phyloP scores from a whole-genome alignment of 2,113 vertebrate genomes.

The Dolichotis patagonum region DNA sequence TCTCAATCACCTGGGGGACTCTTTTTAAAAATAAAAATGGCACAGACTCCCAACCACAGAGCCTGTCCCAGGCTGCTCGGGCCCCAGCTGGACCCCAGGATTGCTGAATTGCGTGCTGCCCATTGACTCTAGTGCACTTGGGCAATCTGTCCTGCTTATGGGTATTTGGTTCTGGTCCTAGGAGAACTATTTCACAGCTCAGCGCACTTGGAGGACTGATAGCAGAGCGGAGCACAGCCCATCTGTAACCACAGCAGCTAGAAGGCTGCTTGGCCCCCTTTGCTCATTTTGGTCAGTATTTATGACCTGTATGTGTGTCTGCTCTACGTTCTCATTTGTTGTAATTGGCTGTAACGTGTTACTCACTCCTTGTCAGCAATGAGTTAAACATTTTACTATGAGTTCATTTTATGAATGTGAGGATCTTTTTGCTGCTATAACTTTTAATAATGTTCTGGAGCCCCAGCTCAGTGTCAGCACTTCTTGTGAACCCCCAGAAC shows the following conservation, averaged over 20 bases:
- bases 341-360: not conserved
- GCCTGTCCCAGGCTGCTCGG: accelerated
- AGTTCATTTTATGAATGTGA: not conserved
- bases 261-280: too few species aligned
- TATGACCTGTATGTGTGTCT: not conserved
- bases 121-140: not conserved
- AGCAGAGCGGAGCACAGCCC: not conserved
- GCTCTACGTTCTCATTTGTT: not conserved
- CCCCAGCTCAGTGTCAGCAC: not conserved
- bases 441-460: not conserved
- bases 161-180: not conserved
- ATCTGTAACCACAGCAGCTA: not conserved
- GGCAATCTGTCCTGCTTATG: not conserved
- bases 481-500: not conserved
- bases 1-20: not conserved
- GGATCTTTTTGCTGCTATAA: not conserved
- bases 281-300: not conserved
- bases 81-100: not conserved
- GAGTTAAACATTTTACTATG: not conserved
- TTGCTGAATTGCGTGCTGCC: too few species aligned
- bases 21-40: not conserved
- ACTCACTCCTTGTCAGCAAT: not conserved
- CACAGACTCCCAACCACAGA: not conserved
- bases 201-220: not conserved
- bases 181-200: not conserved